These are phyloP conservation scores for Fundulus diaphanus DNA, from an alignment of 2,797 vertebrate species.

Conservation along the genomic window DNA sequence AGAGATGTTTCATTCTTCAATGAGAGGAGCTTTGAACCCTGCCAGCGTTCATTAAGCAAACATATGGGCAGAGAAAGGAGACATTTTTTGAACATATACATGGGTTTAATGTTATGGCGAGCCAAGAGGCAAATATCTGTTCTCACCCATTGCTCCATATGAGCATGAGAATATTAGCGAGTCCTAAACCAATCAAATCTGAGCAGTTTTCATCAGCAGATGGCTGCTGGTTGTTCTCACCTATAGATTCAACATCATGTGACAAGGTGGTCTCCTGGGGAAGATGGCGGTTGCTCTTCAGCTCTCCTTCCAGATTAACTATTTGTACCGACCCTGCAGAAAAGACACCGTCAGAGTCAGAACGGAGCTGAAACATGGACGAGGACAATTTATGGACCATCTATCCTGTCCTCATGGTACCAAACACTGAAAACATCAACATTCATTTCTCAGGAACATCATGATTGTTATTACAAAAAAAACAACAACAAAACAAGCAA, in stretches of 20 bases:
- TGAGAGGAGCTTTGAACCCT: not conserved
- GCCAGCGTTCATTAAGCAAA: not conserved
- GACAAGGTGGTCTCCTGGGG: constrained; percentile 77
- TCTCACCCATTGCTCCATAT: too few species aligned
- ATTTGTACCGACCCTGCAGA: constrained; percentile 79
- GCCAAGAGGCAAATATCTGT: not conserved
- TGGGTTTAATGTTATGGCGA: not conserved
- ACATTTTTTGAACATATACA: not conserved
- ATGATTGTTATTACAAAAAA: not conserved
- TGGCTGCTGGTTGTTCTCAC: constrained; percentile 68
- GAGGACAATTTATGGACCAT: not conserved
- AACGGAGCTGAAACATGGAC: not conserved
- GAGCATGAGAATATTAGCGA: not conserved
- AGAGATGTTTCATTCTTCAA: not conserved
- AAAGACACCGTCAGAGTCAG: not conserved
- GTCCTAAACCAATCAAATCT: not conserved
- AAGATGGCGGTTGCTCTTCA: constrained; percentile 63
- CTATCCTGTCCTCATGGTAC: not conserved
- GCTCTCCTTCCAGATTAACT: constrained; percentile 81
- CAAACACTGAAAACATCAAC: not conserved
- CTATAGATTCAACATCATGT: constrained; percentile 84
- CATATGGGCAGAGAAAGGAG: not conserved
- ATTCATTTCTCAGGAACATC: not conserved
- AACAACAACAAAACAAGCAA: too few species aligned
- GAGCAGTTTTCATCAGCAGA: not conserved